A percentile compares a stretch with the other conserved stretches of the same genome.
phyloP scores from a whole-genome alignment of 1,140 invertebrate species.

The Ylistrum balloti region DNA sequence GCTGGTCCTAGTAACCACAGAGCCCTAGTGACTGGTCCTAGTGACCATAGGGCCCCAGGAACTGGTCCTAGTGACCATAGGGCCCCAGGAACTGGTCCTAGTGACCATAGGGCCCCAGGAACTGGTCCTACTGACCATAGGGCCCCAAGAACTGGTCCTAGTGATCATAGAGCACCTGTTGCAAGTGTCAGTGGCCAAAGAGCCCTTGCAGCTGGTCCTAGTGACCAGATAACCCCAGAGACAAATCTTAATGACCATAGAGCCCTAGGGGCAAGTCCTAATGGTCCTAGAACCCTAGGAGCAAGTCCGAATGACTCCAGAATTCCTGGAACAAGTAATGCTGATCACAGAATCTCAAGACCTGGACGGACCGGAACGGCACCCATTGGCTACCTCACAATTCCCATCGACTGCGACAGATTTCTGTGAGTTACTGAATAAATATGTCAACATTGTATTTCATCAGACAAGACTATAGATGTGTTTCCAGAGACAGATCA shows the following conservation, averaged over 20 bases:
- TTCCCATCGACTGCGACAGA: slow-evolving; percentile 1
- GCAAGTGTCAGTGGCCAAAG: too few relatives aligned
- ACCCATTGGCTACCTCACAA: background rate
- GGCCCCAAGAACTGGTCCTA: background rate
- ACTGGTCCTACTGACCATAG: background rate
- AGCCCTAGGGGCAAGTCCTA: background rate
- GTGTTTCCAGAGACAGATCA: too few relatives aligned
- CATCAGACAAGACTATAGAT: background rate
- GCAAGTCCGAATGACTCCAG: background rate
- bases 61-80: background rate
- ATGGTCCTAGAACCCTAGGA: background rate
- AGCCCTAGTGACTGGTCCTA: background rate
- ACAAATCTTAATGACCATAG: background rate
- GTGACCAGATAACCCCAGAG: background rate
- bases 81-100: background rate
- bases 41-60: background rate
- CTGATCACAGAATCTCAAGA: background rate
- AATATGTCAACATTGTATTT: background rate
- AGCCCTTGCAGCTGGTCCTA: background rate
- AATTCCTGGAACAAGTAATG: background rate
- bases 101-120: background rate
- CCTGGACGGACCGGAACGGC: background rate
- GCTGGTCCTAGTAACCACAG: background rate
- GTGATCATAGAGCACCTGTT: background rate
- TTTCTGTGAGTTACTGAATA: background rate